Evolutionary conservation across 1,140 invertebrate species (phyloP).

Genomic region (Melitaea cinxia): DNA sequence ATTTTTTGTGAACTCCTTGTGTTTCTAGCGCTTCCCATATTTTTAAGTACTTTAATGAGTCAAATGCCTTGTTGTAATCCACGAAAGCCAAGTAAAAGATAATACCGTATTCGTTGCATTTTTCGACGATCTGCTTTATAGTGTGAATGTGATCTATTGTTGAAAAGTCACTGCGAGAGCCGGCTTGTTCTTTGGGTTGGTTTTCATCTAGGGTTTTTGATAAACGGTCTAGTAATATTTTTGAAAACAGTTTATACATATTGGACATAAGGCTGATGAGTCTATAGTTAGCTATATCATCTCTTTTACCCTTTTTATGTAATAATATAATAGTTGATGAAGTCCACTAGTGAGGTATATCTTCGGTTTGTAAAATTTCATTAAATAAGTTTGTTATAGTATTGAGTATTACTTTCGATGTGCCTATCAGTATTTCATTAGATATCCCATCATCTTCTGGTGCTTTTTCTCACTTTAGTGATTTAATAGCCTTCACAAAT

Average conservation of each 20-base stretch:
- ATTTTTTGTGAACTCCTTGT: neutral
- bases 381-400: too few species aligned
- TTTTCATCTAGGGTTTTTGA: neutral
- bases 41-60: neutral
- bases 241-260: neutral
- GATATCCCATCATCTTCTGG: too few species aligned
- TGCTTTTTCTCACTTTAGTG: too few species aligned
- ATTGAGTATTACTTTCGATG: too few species aligned
- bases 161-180: neutral
- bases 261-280: neutral
- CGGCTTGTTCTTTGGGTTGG: neutral
- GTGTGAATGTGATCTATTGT: neutral
- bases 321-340: neutral
- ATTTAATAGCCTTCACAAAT: too few species aligned
- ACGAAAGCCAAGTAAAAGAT: neutral
- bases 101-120: neutral
- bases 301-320: neutral
- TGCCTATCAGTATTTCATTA: too few species aligned
- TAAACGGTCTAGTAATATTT: neutral
- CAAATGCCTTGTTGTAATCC: neutral
- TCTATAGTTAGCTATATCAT: neutral
- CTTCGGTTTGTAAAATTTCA: too few species aligned
- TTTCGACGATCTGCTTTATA: neutral
- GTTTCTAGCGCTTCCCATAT: neutral
- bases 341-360: neutral